phyloP scores from a whole-genome alignment of 2,888 invertebrate genomes.

The Calameuta filiformis region DNA sequence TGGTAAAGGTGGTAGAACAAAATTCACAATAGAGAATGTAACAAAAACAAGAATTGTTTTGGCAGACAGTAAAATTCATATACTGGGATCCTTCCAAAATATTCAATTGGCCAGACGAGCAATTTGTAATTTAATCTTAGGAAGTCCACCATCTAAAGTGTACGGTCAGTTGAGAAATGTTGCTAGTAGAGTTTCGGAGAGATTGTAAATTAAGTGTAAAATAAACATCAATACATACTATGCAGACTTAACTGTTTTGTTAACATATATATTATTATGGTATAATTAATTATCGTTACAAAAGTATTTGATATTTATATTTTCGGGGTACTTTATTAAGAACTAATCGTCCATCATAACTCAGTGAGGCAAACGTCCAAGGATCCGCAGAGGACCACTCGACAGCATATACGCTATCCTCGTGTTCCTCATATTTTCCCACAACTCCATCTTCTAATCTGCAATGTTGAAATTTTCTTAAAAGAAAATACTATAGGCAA shows the following conservation, averaged over 20 bases:
- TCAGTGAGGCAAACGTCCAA: slow-evolving; percentile 98
- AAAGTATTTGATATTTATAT: slow-evolving; percentile 92
- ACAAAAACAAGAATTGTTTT: slow-evolving; percentile 98
- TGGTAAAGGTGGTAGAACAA: slow-evolving; percentile 96
- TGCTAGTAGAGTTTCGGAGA: slow-evolving; percentile 84
- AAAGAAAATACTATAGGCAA: slow-evolving; percentile 19
- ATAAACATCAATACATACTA: slow-evolving; percentile 18
- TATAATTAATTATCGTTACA: slow-evolving; percentile 66
- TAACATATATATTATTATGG: neutral
- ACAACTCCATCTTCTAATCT: slow-evolving; percentile 88
- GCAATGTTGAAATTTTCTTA: slow-evolving; percentile 27
- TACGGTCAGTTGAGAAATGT: slow-evolving; percentile 93
- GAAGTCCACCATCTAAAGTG: slow-evolving; percentile 97
- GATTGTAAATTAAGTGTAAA: slow-evolving; percentile 72
- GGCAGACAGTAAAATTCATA: slow-evolving; percentile 96
- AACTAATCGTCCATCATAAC: slow-evolving; percentile 95
- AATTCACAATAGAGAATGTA: slow-evolving; percentile 98
- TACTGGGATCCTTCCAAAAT: slow-evolving; percentile 97
- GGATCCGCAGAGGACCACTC: slow-evolving; percentile 99
- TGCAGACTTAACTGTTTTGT: neutral
- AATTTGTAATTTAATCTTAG: slow-evolving; percentile 95
- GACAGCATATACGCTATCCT: slow-evolving; percentile 96
- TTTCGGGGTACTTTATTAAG: slow-evolving; percentile 93
- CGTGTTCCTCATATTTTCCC: slow-evolving; percentile 95
- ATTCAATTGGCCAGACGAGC: slow-evolving; percentile 94